Evolutionary conservation across 53 echinoderm and acorn worm genomes (phyloP).

Genomic region (Astropecten irregularis): DNA sequence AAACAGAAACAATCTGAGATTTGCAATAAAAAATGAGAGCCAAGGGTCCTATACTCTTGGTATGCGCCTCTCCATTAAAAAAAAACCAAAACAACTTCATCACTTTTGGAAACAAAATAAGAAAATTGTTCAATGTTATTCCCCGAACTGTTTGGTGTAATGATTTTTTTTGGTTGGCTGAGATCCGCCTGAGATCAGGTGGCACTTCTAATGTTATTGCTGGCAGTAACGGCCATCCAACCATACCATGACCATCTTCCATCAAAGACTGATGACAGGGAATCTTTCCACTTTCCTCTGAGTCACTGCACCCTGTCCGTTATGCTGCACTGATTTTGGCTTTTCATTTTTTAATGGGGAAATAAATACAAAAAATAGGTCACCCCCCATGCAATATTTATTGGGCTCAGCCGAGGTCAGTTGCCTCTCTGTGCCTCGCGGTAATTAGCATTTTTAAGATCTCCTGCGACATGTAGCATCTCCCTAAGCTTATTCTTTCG

Average conservation of each 20-base stretch:
- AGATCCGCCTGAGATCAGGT: constrained; percentile 24
- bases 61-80: too few species aligned
- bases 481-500: too few species aligned
- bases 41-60: too few species aligned
- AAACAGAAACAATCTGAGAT: too few species aligned
- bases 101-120: too few species aligned
- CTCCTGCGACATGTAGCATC: too few species aligned
- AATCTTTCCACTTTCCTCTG: background rate
- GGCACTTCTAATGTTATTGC: constrained; percentile 4
- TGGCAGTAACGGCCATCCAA: constrained; percentile 7
- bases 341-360: constrained; percentile 23
- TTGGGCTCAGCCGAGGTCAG: background rate
- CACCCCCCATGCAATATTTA: constrained; percentile 45
- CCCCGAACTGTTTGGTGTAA: too few species aligned
- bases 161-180: too few species aligned
- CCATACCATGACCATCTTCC: constrained; percentile 25
- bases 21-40: too few species aligned
- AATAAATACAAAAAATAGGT: constrained; percentile 39
- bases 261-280: background rate
- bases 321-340: constrained; percentile 51
- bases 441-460: constrained; percentile 45
- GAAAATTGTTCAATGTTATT: too few species aligned
- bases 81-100: too few species aligned
- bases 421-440: constrained; percentile 16
- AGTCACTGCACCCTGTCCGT: constrained; percentile 18